Base-by-base conservation (phyloP, 2,113 vertebrate species). In the Dissostichus mawsoni region DNA sequence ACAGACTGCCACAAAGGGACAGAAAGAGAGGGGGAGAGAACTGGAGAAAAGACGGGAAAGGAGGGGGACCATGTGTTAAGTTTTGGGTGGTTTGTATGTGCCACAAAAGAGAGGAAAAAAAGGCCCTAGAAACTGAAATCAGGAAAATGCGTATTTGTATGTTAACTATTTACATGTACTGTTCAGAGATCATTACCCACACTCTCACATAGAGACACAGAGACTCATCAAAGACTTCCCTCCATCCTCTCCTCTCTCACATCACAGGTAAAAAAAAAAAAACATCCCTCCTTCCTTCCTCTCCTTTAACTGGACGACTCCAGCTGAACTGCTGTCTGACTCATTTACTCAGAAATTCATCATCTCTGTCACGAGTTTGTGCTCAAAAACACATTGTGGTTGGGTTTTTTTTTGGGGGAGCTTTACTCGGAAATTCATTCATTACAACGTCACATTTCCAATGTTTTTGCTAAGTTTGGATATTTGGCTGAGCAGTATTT, bases 311-410 rank as follows among this genome's bases (percentile, higher is more conserved):
- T 93, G 85, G 95, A 95, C 93, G 93, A 95, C 90, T 94, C 92
- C 92, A 93, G 90, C 94, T 92, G 80, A 91, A 92, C 89, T 90
- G 94, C 94, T 94, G 94, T 93, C 89, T 92, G 91, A 94, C 87
- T 83, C 81, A 68, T 16, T 45, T 65, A 23, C 72, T 52, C 20
- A 33, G 36, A 84, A 77, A 69, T 53, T 66, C 73, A 17, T 55
- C 81, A 18, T 57, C 50, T 82, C 68, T 73, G 61, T 61, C 14
- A 1, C 23, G 20, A 25, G 36, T 8, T 6, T 41, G 36, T 41
- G 36, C 36, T 41, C 36, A 41, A 41, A 41, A 41, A 41, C 5
- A 7, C 2, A 8, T 8, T 41, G 8, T 8, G 8, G 9, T 45
- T 36, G 7, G 18, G 41, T 2, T 17, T 17, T 62, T 62, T 63